Evolutionary conservation across 2,113 vertebrate genomes (phyloP), one percentile per base, ranked within the genome.

Genomic region (Regulus satrapa): DNA sequence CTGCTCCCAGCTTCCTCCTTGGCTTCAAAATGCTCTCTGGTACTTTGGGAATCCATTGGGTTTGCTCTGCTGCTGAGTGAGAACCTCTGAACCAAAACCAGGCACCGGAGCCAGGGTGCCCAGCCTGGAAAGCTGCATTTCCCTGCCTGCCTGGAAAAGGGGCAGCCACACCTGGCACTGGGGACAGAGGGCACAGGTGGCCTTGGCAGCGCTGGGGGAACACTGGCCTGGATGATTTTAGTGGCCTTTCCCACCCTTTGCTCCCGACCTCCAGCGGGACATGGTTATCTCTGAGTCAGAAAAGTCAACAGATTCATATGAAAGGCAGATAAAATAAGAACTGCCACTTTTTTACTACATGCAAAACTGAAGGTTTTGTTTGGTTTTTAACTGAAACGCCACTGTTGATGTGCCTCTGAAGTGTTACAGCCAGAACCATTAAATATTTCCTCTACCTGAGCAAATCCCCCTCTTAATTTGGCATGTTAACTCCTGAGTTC

Each of bases 41-140:
- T 32, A 31, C 19, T 15, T 34, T 1, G 8, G 66, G n/a, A 32
- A 88, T 24, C 46, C 20, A 3, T 1, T 18, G 8, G 41, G 9
- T 64, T 69, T 28, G 5, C 43, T 46, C 23, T 58, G 41, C 38
- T 54, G 19, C 31, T 18, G 34, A 51, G 24, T 15, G n/a, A 72
- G 46, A 34, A 63, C 14, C 24, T 45, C 40, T 15, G 66, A 48
- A 68, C 11, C 29, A 14, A 61, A 14, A 43, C 2, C 4, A 45
- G 10, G 34, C 8, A 26, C 64, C 0, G 0, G 41, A 74, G 63
- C 17, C 2, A 0, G 1, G 14, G 9, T 17, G 51, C 17, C 49
- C 14, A 5, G 16, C 1, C 14, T 40, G 43, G 28, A 15, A 34
- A 34, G 40, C 13, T 13, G 11, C 48, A n/a, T 10, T n/a, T 15